These are phyloP conservation scores for Sceloporus undulatus DNA, from an alignment of 2,113 vertebrate genomes.

Conservation along the genomic window DNA sequence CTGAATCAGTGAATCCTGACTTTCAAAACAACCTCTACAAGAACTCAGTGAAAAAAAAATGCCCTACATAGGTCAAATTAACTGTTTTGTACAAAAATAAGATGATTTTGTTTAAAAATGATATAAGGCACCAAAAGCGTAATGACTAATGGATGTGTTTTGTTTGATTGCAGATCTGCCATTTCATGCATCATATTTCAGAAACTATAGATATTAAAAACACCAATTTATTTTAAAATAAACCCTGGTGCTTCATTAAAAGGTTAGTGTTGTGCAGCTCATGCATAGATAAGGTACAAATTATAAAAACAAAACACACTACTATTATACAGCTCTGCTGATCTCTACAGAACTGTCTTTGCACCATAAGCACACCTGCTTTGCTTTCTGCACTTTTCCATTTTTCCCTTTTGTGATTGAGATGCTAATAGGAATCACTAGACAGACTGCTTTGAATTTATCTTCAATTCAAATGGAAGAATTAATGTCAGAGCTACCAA, in stretches of 20 bases:
- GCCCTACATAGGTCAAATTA: background rate
- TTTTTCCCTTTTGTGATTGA: background rate
- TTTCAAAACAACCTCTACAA: background rate
- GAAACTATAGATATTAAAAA: background rate
- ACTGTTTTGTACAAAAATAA: constrained; percentile 20
- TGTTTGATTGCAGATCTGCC: constrained; percentile 17
- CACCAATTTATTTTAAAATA: background rate
- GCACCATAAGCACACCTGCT: background rate
- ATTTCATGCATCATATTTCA: background rate
- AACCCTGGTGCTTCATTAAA: background rate
- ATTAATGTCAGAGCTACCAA: too few relatives aligned
- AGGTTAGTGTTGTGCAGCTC: background rate
- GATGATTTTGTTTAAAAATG: constrained; percentile 51
- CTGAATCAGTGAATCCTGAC: background rate
- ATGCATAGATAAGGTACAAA: background rate
- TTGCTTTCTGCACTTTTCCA: background rate
- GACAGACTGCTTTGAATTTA: too few relatives aligned
- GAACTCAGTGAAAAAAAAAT: too few relatives aligned
- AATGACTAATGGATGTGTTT: constrained; percentile 39
- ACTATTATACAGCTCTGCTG: background rate
- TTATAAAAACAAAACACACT: background rate
- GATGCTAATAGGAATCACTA: background rate
- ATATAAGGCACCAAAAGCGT: constrained; percentile 39
- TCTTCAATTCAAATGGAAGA: too few relatives aligned
- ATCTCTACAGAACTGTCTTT: background rate